Conservation (phyloP, 2,113 vertebrate genomes). For the Pteruthius melanotis region DNA sequence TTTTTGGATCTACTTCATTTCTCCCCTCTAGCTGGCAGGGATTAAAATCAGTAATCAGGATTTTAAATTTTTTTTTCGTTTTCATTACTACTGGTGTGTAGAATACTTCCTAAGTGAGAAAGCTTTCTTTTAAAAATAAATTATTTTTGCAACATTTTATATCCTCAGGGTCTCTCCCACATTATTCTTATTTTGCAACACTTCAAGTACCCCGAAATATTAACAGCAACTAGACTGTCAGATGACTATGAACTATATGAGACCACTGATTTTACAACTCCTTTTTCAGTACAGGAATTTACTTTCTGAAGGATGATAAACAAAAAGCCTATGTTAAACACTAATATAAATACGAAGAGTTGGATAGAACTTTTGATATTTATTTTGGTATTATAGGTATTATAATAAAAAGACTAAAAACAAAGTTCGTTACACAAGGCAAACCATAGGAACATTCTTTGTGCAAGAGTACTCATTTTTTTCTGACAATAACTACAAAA, state of each 20-base stretch:
- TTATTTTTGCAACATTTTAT: not conserved
- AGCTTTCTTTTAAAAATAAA: not conserved
- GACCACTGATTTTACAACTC: not conserved
- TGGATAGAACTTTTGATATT: not conserved
- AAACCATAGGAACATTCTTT: not conserved
- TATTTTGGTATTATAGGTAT: not conserved
- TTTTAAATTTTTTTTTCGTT: not conserved
- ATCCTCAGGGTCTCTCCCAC: not conserved
- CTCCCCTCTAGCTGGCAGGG: not conserved
- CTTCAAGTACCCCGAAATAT: not conserved
- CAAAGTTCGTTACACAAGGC: not conserved
- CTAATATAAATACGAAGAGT: not conserved
- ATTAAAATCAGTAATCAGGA: not conserved
- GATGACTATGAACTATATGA: not conserved
- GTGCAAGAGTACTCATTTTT: not conserved
- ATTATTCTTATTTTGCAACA: not conserved
- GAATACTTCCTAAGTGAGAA: not conserved
- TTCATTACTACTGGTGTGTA: not conserved
- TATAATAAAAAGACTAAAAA: not conserved
- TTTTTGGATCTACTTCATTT: not conserved
- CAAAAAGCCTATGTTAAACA: not conserved
- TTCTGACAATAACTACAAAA: not conserved
- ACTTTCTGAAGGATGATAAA: not conserved
- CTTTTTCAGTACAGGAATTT: not conserved
- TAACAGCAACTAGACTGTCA: not conserved